phyloP scores from a whole-genome alignment of 2,113 vertebrate species.

The Alces alces region DNA sequence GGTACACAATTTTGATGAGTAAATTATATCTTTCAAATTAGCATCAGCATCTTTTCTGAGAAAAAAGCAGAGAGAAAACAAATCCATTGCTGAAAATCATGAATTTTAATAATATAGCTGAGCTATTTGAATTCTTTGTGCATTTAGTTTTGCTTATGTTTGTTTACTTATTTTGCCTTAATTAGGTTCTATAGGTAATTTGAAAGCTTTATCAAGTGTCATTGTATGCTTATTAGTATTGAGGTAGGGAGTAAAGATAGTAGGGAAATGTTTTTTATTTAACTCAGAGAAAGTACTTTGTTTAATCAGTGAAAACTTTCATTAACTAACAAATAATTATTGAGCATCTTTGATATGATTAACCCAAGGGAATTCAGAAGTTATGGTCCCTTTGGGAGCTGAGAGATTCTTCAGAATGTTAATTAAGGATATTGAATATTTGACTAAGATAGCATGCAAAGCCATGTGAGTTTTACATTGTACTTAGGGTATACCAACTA shows the following conservation, averaged over 20 bases:
- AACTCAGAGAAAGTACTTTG: not conserved
- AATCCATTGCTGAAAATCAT: not conserved
- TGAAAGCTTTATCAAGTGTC: not conserved
- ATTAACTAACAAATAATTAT: not conserved
- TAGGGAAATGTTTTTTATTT: not conserved
- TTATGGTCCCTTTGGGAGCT: not conserved
- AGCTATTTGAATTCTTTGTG: not conserved
- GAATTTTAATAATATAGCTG: not conserved
- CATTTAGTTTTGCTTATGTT: not conserved
- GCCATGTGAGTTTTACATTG: not conserved
- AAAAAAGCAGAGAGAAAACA: not conserved
- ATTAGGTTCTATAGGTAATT: not conserved
- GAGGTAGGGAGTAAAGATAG: not conserved
- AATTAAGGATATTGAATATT: not conserved
- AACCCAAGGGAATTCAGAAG: not conserved
- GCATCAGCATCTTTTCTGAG: not conserved
- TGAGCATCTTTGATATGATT: not conserved
- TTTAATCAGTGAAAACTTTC: not conserved
- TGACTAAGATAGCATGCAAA: not conserved
- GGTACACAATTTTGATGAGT: not conserved
- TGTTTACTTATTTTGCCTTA: not conserved
- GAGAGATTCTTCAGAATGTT: not conserved
- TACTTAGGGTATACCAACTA: not conserved
- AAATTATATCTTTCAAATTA: not conserved
- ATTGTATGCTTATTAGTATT: not conserved